phyloP scores from a whole-genome alignment of 1,140 invertebrate species.

The Drosophila dunni region DNA sequence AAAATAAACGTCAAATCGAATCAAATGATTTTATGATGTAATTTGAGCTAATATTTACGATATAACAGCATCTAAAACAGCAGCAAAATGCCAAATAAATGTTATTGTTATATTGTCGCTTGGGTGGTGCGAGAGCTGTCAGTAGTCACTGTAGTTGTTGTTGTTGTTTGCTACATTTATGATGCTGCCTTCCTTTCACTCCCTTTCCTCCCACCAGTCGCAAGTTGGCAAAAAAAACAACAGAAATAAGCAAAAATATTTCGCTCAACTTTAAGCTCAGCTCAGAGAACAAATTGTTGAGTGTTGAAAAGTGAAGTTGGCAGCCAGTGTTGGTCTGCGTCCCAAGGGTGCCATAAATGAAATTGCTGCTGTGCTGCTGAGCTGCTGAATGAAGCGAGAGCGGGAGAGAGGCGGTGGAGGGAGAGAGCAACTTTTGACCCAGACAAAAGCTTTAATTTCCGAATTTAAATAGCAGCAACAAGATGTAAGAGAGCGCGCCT shows the following conservation, averaged over 20 bases:
- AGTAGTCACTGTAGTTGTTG: constrained; percentile 26
- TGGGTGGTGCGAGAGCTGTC: constrained; percentile 65
- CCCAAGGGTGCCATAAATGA: constrained; percentile 65
- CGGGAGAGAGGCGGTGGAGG: not conserved
- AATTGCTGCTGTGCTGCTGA: constrained; percentile 61
- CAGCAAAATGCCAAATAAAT: constrained; percentile 84
- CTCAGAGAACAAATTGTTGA: constrained; percentile 54
- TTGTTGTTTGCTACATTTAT: constrained; percentile 58
- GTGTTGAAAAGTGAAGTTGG: constrained; percentile 70
- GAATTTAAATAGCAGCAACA: constrained; percentile 51
- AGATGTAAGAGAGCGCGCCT: not conserved
- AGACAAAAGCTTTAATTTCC: constrained; percentile 63
- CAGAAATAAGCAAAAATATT: constrained; percentile 47
- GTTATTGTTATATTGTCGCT: constrained; percentile 84
- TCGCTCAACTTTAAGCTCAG: constrained; percentile 61
- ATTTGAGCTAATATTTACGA: constrained; percentile 84
- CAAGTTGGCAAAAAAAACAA: constrained; percentile 33
- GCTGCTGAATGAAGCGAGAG: not conserved
- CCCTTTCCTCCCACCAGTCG: not conserved
- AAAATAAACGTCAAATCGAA: constrained; percentile 84
- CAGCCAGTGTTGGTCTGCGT: constrained; percentile 36
- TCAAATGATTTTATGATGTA: constrained; percentile 84
- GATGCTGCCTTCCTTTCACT: constrained; percentile 52
- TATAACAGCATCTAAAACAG: constrained; percentile 84
- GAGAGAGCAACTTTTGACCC: constrained; percentile 44